Conservation (phyloP, 2,113 vertebrate genomes). For the Caretta caretta region DNA sequence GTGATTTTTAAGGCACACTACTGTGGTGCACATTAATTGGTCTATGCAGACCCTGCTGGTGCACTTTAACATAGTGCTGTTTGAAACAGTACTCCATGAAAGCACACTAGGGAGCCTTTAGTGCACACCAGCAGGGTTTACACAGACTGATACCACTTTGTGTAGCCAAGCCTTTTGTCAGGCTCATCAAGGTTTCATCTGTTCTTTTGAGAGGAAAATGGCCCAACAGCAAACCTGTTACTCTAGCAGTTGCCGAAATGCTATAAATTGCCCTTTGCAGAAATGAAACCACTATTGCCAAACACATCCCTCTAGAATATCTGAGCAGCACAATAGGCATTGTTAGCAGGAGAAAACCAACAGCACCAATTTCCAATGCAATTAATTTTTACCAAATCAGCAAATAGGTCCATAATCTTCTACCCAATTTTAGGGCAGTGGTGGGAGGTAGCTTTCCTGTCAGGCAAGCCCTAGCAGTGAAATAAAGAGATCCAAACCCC, state of each 20-base stretch:
- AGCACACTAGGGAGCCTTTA: neutral
- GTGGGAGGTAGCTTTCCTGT: constrained; percentile 39
- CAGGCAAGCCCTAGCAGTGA: constrained; percentile 29
- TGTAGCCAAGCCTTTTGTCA: neutral
- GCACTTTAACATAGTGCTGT: neutral
- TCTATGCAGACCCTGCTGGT: neutral
- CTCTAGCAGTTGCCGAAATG: fast-evolving
- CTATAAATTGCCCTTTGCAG: neutral
- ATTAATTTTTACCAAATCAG: neutral
- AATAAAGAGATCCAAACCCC: neutral
- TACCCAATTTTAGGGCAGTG: neutral
- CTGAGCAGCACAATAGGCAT: fast-evolving
- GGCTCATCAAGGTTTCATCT: neutral
- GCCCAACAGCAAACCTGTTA: neutral
- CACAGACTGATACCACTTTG: neutral
- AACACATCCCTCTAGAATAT: fast-evolving
- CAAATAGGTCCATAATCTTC: neutral
- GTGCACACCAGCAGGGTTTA: neutral
- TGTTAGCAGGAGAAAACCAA: fast-evolving
- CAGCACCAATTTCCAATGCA: neutral
- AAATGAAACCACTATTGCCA: neutral
- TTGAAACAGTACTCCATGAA: neutral
- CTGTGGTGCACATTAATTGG: neutral
- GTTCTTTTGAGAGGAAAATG: neutral
- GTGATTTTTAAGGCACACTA: neutral